Evolutionary conservation across 2,797 vertebrate genomes (phyloP).

Genomic region (Eospalax fontanierii): DNA sequence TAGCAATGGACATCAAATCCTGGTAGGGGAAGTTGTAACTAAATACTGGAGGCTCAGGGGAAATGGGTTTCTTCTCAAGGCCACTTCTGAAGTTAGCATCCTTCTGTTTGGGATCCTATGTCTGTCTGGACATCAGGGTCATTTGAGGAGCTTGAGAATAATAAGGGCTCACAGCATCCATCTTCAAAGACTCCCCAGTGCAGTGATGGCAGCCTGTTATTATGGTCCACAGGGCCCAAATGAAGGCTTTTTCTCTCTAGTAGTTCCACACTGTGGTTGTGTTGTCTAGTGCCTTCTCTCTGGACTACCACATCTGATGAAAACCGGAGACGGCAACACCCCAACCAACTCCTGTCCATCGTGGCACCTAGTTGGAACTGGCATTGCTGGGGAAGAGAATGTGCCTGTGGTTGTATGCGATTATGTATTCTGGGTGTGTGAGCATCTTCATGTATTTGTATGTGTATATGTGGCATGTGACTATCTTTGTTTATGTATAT

Average conservation of each 20-base stretch:
- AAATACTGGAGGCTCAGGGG: neutral
- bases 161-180: no score
- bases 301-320: neutral
- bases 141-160: neutral
- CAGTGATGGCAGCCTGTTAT: neutral
- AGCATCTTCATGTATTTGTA: neutral
- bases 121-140: neutral
- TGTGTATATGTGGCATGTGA: neutral
- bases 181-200: neutral
- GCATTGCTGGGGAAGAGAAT: neutral
- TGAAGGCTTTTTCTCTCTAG: neutral
- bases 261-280: neutral
- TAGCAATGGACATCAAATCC: constrained; percentile 29
- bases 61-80: neutral
- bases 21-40: neutral
- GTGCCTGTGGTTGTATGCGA: neutral
- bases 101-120: rapidly evolving
- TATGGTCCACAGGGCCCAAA: neutral
- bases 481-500: neutral
- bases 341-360: neutral
- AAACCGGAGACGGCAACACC: neutral
- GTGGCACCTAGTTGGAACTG: neutral
- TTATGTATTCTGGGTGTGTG: neutral
- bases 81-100: rapidly evolving
- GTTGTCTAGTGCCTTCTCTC: neutral